These are phyloP conservation scores for Onychomys arenicola DNA, from an alignment of 2,797 vertebrate species.

Conservation along the genomic window DNA sequence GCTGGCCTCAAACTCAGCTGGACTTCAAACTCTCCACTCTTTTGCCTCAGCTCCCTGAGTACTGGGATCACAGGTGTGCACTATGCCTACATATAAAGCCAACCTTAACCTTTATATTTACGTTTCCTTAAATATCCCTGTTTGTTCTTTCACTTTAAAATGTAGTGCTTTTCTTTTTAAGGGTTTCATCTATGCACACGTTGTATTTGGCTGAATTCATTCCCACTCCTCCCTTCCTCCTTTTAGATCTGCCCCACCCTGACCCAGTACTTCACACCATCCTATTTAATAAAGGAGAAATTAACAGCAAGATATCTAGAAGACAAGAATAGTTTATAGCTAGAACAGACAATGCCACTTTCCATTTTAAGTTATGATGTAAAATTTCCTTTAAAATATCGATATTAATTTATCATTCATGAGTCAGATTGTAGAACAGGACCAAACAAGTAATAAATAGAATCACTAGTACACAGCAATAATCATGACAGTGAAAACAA, in stretches of 20 bases:
- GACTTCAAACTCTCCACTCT: not conserved
- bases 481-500: not conserved
- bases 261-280: not conserved
- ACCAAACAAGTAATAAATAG: not conserved
- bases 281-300: not conserved
- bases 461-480: not conserved
- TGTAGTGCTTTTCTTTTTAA: not conserved
- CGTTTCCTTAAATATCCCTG: not conserved
- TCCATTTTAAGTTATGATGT: not conserved
- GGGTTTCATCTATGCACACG: not conserved
- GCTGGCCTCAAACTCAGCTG: not conserved
- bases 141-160: not conserved
- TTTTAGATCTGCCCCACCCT: not conserved
- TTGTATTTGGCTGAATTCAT: not conserved
- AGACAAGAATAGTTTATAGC: conserved; percentile 9
- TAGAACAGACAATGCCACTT: conserved; percentile 26
- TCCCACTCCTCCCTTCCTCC: too few relatives aligned
- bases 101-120: not conserved
- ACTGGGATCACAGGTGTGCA: not conserved
- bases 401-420: not conserved
- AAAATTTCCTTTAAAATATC: conserved; percentile 40
- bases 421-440: not conserved
- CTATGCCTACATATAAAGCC: not conserved
- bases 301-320: conserved; percentile 29
- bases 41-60: not conserved